phyloP scores from a whole-genome alignment of 2,888 invertebrate genomes.

The Anthoptus insignis region DNA sequence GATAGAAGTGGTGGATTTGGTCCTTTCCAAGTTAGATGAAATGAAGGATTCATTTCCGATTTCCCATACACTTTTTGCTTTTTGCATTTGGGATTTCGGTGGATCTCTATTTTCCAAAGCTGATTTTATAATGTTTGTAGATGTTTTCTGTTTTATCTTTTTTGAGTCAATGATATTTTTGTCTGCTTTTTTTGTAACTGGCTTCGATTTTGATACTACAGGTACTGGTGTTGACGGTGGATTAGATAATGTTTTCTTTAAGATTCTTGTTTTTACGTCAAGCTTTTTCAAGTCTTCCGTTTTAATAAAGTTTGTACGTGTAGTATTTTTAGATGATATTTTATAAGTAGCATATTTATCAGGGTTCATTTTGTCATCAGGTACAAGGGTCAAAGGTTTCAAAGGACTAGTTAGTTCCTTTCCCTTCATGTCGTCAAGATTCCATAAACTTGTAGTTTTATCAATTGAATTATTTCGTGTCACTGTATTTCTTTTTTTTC shows the following conservation, averaged over 20 bases:
- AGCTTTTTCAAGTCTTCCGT: conserved; percentile 81
- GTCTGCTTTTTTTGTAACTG: conserved; percentile 73
- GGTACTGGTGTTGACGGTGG: conserved; percentile 83
- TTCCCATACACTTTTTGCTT: conserved; percentile 86
- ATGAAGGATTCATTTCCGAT: conserved; percentile 77
- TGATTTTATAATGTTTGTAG: conserved; percentile 69
- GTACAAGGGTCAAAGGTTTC: conserved; percentile 66
- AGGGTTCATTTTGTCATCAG: conserved; percentile 75
- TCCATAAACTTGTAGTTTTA: conserved; percentile 87
- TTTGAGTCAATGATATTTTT: conserved; percentile 76
- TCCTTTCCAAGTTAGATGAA: conserved; percentile 76
- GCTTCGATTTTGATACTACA: conserved; percentile 79
- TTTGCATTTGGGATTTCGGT: conserved; percentile 79
- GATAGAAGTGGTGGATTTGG: conserved; percentile 84
- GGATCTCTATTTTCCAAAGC: conserved; percentile 68
- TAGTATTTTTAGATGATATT: conserved; percentile 75
- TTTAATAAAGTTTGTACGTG: conserved; percentile 74
- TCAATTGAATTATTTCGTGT: conserved; percentile 81
- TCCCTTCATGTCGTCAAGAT: conserved; percentile 86
- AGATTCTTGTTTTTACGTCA: conserved; percentile 84
- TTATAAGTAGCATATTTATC: conserved; percentile 85
- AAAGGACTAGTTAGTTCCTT: conserved; percentile 79
- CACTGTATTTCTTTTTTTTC: conserved; percentile 69
- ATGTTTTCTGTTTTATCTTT: conserved; percentile 76
- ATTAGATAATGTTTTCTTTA: conserved; percentile 85